Base-by-base conservation (phyloP, 2,888 invertebrate genomes). In the Xestia sexstrigata region DNA sequence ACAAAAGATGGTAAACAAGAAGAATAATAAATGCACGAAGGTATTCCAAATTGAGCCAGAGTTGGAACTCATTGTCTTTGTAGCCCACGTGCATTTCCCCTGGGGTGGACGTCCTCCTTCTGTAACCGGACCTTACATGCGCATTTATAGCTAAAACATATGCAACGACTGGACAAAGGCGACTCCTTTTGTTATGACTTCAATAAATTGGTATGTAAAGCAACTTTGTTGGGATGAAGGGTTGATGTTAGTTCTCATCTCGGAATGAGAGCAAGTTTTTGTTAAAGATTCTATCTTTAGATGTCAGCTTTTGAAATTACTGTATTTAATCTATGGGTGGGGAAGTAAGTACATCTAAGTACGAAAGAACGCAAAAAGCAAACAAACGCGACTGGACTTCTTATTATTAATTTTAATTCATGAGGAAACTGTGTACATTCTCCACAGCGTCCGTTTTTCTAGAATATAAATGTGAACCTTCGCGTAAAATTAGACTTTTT, bases 51-150 rank as follows among this genome's bases (percentile, higher is more conserved):
- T 88, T 83, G 85, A 87, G 82, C 79, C 60, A 67, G 87, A 74
- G 81, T 79, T 63, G 84, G 82, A 85, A 85, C 87, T 89, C 88
- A 90, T 91, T 92, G 91, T 92, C 87, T 86, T 89, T 88, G 87
- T 82, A 84, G 81, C 81, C 79, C 87, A 89, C 92, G 92, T 91
- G 91, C 91, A 93, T 93, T 93, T 92, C 92, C 91, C 91, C 67
- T 70, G 90, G 90, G 92, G 78, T 77, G 83, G 80, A 84, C 87
- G 88, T 87, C 89, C 65, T 87, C 79, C 85, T 80, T 76, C 76
- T 81, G 88, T 87, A 87, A 88, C 86, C 71, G 83, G 87, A 82
- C 81, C 66, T 78, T 68, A 70, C 71, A 71, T 79, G 78, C 72
- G 75, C 76, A 78, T 78, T 82, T 85, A 69, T 85, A 76, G 74